Percentiles rank a stretch among this genome's conserved stretches.
phyloP scores from a whole-genome alignment of 2,888 invertebrate genomes.

The Drosophila borealis region DNA sequence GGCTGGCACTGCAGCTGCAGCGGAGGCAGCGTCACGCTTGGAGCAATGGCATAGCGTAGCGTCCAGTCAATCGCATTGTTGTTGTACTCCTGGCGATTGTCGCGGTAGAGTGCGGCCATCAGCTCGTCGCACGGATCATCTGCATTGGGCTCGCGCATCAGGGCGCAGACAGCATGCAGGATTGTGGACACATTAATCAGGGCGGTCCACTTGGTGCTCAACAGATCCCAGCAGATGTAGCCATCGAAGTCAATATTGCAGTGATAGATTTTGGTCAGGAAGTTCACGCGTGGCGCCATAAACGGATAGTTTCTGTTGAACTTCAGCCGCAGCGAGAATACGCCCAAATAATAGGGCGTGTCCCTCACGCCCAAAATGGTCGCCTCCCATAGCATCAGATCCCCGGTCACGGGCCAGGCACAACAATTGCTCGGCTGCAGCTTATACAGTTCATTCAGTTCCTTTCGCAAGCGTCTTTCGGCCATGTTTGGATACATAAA shows the following conservation, averaged over 20 bases:
- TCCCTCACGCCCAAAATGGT: constrained; percentile 7
- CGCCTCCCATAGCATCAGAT: constrained; percentile 46
- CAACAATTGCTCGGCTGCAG: constrained; percentile 10
- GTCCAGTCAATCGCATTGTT: constrained; percentile 32
- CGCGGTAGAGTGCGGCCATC: constrained; percentile 31
- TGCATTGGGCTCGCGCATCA: constrained; percentile 27
- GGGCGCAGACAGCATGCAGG: constrained; percentile 9
- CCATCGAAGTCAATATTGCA: constrained; percentile 46
- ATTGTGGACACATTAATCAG: constrained; percentile 10
- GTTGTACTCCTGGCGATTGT: constrained; percentile 12
- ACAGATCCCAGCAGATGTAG: constrained; percentile 51
- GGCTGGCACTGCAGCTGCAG: background rate
- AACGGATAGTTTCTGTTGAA: constrained; percentile 30
- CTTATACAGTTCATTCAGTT: constrained; percentile 13
- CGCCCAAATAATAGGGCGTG: constrained; percentile 38
- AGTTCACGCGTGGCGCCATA: constrained; percentile 33
- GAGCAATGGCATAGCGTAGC: constrained; percentile 21
- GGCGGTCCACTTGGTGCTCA: constrained; percentile 26
- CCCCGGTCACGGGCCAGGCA: constrained; percentile 15
- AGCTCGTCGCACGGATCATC: constrained; percentile 39
- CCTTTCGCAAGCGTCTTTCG: constrained; percentile 21
- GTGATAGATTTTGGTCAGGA: constrained; percentile 45
- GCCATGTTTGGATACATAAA: constrained; percentile 13
- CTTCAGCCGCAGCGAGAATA: constrained; percentile 19
- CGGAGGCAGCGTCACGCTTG: background rate